These are phyloP conservation scores for Ectropis grisescens DNA, from an alignment of 1,140 invertebrate species.

Conservation along the genomic window DNA sequence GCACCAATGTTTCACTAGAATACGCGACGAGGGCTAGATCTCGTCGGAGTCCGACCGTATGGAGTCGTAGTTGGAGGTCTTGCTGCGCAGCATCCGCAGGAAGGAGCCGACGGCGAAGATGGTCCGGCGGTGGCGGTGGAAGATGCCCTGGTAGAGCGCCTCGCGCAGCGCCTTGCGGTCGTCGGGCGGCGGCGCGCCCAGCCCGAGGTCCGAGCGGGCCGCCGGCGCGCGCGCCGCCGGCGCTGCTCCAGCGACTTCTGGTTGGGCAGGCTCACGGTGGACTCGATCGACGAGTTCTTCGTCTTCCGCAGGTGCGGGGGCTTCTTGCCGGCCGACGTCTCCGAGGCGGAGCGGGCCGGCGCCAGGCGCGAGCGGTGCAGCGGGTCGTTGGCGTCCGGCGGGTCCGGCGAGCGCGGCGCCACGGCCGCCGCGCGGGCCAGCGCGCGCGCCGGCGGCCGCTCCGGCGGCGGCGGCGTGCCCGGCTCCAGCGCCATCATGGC, in stretches of 20 bases:
- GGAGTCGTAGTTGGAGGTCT: conserved; percentile 85
- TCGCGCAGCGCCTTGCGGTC: conserved; percentile 81
- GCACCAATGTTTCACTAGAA: conserved; percentile 40
- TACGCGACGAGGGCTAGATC: conserved; percentile 53
- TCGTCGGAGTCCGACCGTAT: conserved; percentile 73
- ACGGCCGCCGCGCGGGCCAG: conserved; percentile 52
- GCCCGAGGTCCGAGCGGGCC: conserved; percentile 65
- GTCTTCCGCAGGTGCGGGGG: conserved; percentile 56
- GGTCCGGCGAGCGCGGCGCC: conserved; percentile 44
- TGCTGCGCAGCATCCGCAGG: conserved; percentile 82
- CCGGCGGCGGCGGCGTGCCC: conserved; percentile 53
- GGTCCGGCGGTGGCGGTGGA: conserved; percentile 82
- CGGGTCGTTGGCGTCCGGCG: conserved; percentile 48
- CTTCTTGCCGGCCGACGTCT: conserved; percentile 55
- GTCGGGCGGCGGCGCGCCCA: conserved; percentile 73
- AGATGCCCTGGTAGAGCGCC: conserved; percentile 84
- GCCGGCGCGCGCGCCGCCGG: too few relatives aligned
- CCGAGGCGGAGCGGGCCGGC: conserved; percentile 55
- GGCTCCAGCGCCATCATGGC: conserved; percentile 55
- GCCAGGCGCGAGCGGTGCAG: conserved; percentile 61
- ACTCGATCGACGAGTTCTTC: conserved; percentile 67
- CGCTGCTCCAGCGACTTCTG: conserved; percentile 68
- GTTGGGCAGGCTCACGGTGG: conserved; percentile 66
- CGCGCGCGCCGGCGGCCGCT: conserved; percentile 62
- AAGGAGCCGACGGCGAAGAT: conserved; percentile 85